Evolutionary conservation across 2,888 invertebrate species (phyloP), one percentile per base, ranked within the genome.

Genomic region (Nomada flava): DNA sequence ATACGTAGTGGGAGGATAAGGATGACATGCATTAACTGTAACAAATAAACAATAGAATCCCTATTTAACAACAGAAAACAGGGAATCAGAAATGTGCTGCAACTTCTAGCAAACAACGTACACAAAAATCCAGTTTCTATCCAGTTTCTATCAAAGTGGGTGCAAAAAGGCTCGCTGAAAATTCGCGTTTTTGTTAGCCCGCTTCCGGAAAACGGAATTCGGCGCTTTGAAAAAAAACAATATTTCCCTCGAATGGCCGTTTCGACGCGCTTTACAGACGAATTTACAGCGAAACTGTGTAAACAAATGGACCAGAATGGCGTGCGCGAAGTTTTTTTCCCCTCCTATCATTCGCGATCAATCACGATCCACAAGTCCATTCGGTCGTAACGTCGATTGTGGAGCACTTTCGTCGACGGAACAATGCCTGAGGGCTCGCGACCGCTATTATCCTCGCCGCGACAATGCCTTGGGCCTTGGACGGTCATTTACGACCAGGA

Each of bases 371-470:
- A 29, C 44, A 29, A 53, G 15, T 62, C 62, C 13, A 62, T 77
- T 47, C 60, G 53, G 59, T 36, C 5, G 52, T 52, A 53, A 53
- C 79, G 64, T 60, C 64, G 64, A 60, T 77, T 42, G 76, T 55
- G 75, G 67, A 55, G 53, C 77, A 20, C 20, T 77, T 59, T 29
- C 20, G 69, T 76, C 69, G 63, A 57, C 26, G 67, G 60, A 26
- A 75, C 67, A 75, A 77, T 77, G 23, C 26, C 4, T 23, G 44
- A 59, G 42, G 29, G 20, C 60, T 47, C 60, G 52, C 59, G 29
- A 52, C 23, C 20, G 20, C n/a, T 55, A 20, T 53, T 68, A 68
- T 63, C 26, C 67, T 15, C 42, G 18, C n/a, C 62, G 13, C 42
- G 52, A 55, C 62, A 20, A 20, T 50, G 63, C 57, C 55, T 60